Base-by-base conservation (phyloP, 2,888 invertebrate genomes). In the Alloplasta piceator region DNA sequence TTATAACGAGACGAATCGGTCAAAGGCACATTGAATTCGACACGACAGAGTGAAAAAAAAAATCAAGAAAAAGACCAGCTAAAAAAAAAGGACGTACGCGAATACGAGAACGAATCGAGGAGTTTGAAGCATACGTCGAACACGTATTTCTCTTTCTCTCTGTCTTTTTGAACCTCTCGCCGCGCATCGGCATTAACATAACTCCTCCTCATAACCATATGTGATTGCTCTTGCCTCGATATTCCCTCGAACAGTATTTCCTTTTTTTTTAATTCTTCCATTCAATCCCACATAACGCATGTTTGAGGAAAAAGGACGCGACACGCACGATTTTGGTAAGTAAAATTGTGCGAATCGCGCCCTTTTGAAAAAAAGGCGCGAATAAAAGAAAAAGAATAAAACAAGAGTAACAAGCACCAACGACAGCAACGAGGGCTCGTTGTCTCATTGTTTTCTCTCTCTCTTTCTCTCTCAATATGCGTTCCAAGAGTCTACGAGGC, bases 161-260 rank as follows among this genome's bases (percentile, higher is more conserved):
- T 72, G 52, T 46, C 72, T 63, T 63, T 72, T 46, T 68, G 55
- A 63, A 68, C 66, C 48, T 38, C 43, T 67, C 68, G 71, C 72
- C 52, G 68, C 52, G 68, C 68, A 74, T 46, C 43, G 67, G 73
- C 68, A 85, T 84, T 82, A 83, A 78, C 82, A 78, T 81, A 83
- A 83, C 77, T 83, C 75, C 72, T 81, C 63, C 77, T 82, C 78
- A 82, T 83, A 84, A 83, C 74, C 79, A 81, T 77, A 78, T 77
- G 79, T 79, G 83, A 81, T 83, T 83, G 70, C 63, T 61, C 55
- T 77, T 77, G 26, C 46, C 73, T 60, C 43, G 14, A 46, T 41
- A 14, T 36, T 75, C 56, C 55, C 55, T 7, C 66, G 26, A 26
- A 26, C 26, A 26, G 26, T 26, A 26, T 26, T 26, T 26, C 26